Evolutionary conservation across 1,140 invertebrate genomes (phyloP), one percentile per base, ranked within the genome.

Genomic region (Cataglyphis hispanica): DNA sequence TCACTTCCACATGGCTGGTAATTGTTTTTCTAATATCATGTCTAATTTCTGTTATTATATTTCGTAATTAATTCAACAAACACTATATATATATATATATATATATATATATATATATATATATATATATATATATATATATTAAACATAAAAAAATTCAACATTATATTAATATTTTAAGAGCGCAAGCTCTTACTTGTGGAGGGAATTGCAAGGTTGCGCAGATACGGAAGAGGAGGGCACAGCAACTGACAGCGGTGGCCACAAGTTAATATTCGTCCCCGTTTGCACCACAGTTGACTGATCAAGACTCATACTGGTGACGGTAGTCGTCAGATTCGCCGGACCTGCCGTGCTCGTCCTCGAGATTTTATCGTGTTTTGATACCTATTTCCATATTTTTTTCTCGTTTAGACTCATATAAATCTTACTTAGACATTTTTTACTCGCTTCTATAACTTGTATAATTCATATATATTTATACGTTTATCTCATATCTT

Each of bases 201-300:
- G 84, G 60, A 85, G 34, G 11, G 85, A 13, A 69, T 81, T 92
- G 61, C 91, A 93, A 40, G 90, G 90, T 87, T 94, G 89, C 76
- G 94, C 92, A 90, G 94, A 43, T 86, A 92, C 67, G 66, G 93
- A 81, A 1, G 95, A 93, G 8, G 95, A 92, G 10, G 96, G 95
- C 6, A 96, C 90, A 11, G 95, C 95, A 19, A 96, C 95, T 2
- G 96, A 96, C 90, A 96, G 95, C 2, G 96, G 96, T 2, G 96
- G 95, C 96, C 96, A 97, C 6, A 96, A 86, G 88, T 96, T 96
- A 2, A 96, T 92, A 84, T 94, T 94, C 58, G 85, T 37, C 56
- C 87, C 76, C 8, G 87, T 78, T 61, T 94, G 91, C 56, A 90
- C 50, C 3, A 89, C 63, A 3, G 89, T 78, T 13, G 85, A 85